Conservation (phyloP, 2,888 invertebrate genomes). For the Hydrotaea diabolus region DNA sequence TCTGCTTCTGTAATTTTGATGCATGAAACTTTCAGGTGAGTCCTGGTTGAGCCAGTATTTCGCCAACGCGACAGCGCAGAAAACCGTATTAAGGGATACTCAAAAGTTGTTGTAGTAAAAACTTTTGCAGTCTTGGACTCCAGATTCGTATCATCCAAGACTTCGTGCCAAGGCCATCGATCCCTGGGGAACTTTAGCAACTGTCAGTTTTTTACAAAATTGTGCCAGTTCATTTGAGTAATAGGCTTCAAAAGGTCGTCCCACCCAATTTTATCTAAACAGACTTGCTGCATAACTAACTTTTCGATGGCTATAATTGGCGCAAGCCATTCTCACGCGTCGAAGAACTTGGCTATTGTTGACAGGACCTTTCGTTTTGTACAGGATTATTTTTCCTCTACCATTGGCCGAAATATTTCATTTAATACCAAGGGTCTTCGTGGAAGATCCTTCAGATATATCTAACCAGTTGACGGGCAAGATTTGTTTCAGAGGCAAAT, state of each 20-base stretch:
- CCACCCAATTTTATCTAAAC: conserved; percentile 21
- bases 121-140: too few relatives aligned
- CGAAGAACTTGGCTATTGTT: conserved; percentile 21
- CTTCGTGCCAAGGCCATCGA: too few relatives aligned
- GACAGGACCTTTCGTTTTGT: conserved; percentile 13
- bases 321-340: conserved; percentile 23
- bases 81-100: too few relatives aligned
- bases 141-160: too few relatives aligned
- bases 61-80: too few relatives aligned
- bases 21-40: too few relatives aligned
- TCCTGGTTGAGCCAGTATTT: too few relatives aligned
- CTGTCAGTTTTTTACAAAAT: too few relatives aligned
- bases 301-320: conserved; percentile 20
- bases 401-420: background rate
- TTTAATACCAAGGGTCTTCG: conserved; percentile 33
- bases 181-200: too few relatives aligned
- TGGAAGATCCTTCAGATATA: background rate
- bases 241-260: background rate
- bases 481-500: conserved; percentile 2
- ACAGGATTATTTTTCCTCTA: background rate
- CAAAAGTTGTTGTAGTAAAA: too few relatives aligned
- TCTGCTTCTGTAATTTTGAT: too few relatives aligned
- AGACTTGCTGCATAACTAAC: conserved; percentile 38
- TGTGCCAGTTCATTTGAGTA: too few relatives aligned
- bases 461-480: background rate